These are phyloP conservation scores for Philaethria dido DNA, from an alignment of 2,888 invertebrate species.

Conservation along the genomic window DNA sequence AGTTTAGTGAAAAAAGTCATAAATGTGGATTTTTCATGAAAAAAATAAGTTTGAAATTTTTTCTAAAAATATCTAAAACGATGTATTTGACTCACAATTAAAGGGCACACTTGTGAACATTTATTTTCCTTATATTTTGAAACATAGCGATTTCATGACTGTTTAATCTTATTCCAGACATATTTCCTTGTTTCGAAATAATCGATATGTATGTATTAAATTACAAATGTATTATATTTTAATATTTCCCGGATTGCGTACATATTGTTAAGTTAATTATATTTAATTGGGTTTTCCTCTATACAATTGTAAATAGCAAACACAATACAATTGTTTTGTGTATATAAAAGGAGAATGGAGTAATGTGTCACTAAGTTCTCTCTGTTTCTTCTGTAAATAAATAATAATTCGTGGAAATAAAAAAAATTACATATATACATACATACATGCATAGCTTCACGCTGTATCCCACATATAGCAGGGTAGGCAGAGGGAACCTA, in stretches of 20 bases:
- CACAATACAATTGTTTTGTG: background rate
- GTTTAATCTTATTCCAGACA: slow-evolving; percentile 9
- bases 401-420: too few relatives aligned
- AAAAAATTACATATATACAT: too few relatives aligned
- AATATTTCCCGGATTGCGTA: slow-evolving; percentile 23
- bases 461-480: too few relatives aligned
- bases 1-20: too few relatives aligned
- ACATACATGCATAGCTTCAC: too few relatives aligned
- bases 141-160: slow-evolving; percentile 4
- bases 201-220: slow-evolving; percentile 18
- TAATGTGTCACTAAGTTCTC: too few relatives aligned
- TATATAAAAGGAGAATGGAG: too few relatives aligned
- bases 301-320: background rate
- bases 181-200: slow-evolving; percentile 40
- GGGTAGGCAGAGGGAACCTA: too few relatives aligned
- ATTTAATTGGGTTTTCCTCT: slow-evolving; percentile 32
- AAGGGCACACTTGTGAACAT: too few relatives aligned
- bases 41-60: background rate
- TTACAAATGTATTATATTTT: slow-evolving; percentile 4
- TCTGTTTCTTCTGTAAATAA: too few relatives aligned
- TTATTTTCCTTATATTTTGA: slow-evolving; percentile 27
- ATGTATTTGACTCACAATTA: slow-evolving; percentile 3
- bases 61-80: background rate
- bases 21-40: too few relatives aligned
- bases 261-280: slow-evolving; percentile 29